Evolutionary conservation across 2,113 vertebrate genomes (phyloP).

Genomic region (Galeopterus variegatus): DNA sequence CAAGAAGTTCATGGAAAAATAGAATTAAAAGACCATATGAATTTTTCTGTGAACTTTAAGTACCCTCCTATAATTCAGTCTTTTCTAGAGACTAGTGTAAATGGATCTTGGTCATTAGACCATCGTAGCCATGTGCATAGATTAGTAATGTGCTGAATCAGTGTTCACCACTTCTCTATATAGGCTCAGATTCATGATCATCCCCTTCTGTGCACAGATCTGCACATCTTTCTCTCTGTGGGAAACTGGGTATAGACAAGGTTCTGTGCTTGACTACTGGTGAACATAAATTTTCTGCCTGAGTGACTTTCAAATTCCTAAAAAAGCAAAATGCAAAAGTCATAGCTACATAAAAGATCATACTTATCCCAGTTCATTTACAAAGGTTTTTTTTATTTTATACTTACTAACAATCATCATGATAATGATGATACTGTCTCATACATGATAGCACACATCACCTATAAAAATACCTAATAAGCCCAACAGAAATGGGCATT

Average conservation of each 20-base stretch:
- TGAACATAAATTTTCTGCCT: background rate
- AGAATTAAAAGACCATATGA: too few species aligned
- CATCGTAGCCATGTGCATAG: background rate
- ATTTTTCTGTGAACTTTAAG: too few species aligned
- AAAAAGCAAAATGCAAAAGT: background rate
- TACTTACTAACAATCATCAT: background rate
- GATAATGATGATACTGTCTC: background rate
- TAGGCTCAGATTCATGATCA: background rate
- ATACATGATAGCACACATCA: too few species aligned
- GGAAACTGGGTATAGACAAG: background rate
- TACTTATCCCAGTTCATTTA: background rate
- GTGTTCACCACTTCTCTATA: background rate
- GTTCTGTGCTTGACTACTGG: background rate
- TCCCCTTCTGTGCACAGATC: background rate
- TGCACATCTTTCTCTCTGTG: background rate
- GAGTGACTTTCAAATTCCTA: background rate
- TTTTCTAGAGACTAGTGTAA: background rate
- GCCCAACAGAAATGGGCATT: background rate
- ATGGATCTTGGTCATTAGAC: background rate
- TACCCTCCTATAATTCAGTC: too few species aligned
- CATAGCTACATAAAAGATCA: background rate
- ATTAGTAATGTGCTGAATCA: background rate
- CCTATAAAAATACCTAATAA: background rate
- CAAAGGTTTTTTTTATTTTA: conserved; percentile 8
- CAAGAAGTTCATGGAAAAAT: too few species aligned